Evolutionary conservation across 1,140 invertebrate genomes (phyloP).

Genomic region (Ceratina japonica): DNA sequence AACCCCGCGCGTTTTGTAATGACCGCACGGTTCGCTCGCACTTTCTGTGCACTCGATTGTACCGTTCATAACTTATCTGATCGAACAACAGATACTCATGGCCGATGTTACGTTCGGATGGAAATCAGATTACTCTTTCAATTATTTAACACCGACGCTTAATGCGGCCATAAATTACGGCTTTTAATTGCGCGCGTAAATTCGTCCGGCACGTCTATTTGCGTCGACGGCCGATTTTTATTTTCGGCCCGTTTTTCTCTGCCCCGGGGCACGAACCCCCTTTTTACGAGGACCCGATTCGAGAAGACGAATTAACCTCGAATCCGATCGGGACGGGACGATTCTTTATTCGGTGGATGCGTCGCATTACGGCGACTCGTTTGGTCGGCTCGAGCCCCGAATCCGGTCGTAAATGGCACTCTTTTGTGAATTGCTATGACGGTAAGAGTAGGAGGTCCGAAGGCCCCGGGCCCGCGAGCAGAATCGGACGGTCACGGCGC

Average conservation of each 20-base stretch:
- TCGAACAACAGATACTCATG: too few species aligned
- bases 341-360: neutral
- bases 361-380: neutral
- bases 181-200: too few species aligned
- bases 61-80: too few species aligned
- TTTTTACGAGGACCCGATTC: neutral
- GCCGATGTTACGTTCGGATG: too few species aligned
- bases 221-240: neutral
- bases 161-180: too few species aligned
- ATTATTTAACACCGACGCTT: too few species aligned
- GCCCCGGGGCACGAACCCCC: neutral
- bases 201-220: too few species aligned
- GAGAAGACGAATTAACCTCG: conserved; percentile 26
- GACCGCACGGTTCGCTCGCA: neutral
- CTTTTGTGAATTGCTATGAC: neutral
- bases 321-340: neutral
- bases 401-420: neutral
- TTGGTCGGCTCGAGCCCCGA: neutral
- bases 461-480: neutral
- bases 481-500: neutral
- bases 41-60: neutral
- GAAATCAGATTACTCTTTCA: too few species aligned
- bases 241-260: neutral
- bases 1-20: too few species aligned
- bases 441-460: neutral